A percentile compares a stretch with the other conserved stretches of the same genome.
These are phyloP conservation scores for Diadema setosum DNA, from an alignment of 35 echinoderm and acorn worm species.

Conservation along the genomic window DNA sequence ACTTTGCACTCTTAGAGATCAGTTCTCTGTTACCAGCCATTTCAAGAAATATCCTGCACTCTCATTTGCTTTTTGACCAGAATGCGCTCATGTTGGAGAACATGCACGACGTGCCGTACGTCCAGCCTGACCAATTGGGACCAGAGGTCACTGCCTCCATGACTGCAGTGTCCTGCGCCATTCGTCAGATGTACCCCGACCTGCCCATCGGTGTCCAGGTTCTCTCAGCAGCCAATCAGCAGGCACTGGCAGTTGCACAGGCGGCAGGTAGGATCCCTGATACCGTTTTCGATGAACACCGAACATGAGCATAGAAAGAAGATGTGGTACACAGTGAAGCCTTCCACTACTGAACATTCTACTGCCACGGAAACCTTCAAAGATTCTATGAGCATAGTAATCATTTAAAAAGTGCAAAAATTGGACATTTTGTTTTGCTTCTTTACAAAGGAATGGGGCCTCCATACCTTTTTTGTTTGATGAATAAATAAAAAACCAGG, in stretches of 20 bases:
- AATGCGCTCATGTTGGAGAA: conserved; percentile 92
- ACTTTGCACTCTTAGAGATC: neutral
- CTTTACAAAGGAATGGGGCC: no score
- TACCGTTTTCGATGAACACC: no score
- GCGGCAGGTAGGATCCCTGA: conserved; percentile 70
- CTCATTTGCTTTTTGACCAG: neutral
- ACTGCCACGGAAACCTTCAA: no score
- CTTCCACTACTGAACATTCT: no score
- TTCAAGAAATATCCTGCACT: neutral
- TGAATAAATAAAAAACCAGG: no score
- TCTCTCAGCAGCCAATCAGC: conserved; percentile 68
- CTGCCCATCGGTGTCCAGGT: conserved; percentile 87
- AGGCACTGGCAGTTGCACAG: conserved; percentile 75
- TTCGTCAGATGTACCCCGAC: conserved; percentile 52
- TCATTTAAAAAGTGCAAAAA: no score
- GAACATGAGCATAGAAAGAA: no score
- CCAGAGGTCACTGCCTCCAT: conserved; percentile 85
- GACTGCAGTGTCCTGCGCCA: conserved; percentile 60
- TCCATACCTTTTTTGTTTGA: no score
- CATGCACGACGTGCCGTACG: conserved; percentile 96
- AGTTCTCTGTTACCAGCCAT: neutral
- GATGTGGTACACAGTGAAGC: no score
- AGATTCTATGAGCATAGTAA: no score
- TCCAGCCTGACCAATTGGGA: conserved; percentile 60
- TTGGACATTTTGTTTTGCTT: no score